Evolutionary conservation across 2,888 invertebrate genomes (phyloP).

Genomic region (Lasioglossum lativentre): DNA sequence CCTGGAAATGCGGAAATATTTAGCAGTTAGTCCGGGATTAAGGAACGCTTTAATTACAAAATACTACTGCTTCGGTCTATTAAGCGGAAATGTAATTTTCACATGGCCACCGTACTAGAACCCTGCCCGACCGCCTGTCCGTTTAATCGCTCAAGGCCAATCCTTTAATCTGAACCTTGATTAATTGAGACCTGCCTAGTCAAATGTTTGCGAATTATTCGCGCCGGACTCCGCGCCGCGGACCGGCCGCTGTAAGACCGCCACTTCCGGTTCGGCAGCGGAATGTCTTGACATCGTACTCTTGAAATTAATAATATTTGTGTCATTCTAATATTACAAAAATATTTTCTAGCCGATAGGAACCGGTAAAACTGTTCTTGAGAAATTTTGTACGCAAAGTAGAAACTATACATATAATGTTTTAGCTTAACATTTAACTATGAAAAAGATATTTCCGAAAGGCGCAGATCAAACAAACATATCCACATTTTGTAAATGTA

Average conservation of each 20-base stretch:
- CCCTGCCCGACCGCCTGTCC: conserved; percentile 7
- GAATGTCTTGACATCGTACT: neutral
- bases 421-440: neutral
- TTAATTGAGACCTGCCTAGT: conserved; percentile 37
- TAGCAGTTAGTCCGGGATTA: conserved; percentile 77
- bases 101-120: conserved; percentile 6
- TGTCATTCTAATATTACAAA: neutral
- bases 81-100: conserved; percentile 72
- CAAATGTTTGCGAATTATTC: neutral
- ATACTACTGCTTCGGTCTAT: conserved; percentile 71
- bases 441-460: too few relatives aligned
- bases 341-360: neutral
- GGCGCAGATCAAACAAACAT: neutral
- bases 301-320: neutral
- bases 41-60: conserved; percentile 80
- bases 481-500: neutral
- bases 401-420: neutral
- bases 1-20: conserved; percentile 70
- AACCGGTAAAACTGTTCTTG: neutral
- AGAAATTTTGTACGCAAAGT: neutral
- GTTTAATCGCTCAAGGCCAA: conserved; percentile 47
- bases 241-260: neutral
- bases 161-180: conserved; percentile 55
- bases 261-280: neutral
- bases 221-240: neutral